These are phyloP conservation scores for Tinamus major DNA, from an alignment of 2,797 vertebrate species.

Conservation along the genomic window DNA sequence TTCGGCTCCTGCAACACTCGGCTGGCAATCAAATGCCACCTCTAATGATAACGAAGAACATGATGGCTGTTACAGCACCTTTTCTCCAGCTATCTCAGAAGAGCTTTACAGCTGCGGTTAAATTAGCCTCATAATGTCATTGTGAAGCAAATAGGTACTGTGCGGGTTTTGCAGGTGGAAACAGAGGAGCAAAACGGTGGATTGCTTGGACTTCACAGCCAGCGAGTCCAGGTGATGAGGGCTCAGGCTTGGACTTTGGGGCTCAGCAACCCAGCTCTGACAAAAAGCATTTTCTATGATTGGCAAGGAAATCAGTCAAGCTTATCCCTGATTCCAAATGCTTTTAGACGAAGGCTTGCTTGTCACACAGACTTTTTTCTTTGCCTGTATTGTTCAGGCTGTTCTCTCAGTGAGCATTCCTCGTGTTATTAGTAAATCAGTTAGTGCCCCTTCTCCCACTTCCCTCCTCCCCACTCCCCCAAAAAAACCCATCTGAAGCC, in stretches of 20 bases:
- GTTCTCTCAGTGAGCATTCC: background rate
- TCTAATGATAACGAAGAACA: background rate
- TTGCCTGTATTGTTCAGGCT: background rate
- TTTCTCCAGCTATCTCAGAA: background rate
- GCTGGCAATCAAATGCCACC: constrained; percentile 38
- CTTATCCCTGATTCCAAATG: background rate
- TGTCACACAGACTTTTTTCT: background rate
- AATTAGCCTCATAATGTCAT: background rate
- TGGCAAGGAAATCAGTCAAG: background rate
- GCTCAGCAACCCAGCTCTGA: background rate
- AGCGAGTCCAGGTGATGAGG: background rate
- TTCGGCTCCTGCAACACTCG: background rate
- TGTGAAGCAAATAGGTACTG: background rate
- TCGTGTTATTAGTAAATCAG: background rate
- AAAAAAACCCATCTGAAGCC: accelerated
- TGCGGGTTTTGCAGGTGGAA: background rate
- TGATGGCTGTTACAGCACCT: background rate
- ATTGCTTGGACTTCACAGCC: background rate
- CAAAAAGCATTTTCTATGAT: background rate
- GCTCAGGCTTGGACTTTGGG: background rate
- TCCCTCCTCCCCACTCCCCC: background rate
- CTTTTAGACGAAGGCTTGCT: background rate
- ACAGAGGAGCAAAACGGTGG: background rate
- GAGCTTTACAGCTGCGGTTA: background rate
- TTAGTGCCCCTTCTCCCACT: background rate